phyloP scores from a whole-genome alignment of 1,140 invertebrate genomes.

The Pseudomyrmex cubaensis region DNA sequence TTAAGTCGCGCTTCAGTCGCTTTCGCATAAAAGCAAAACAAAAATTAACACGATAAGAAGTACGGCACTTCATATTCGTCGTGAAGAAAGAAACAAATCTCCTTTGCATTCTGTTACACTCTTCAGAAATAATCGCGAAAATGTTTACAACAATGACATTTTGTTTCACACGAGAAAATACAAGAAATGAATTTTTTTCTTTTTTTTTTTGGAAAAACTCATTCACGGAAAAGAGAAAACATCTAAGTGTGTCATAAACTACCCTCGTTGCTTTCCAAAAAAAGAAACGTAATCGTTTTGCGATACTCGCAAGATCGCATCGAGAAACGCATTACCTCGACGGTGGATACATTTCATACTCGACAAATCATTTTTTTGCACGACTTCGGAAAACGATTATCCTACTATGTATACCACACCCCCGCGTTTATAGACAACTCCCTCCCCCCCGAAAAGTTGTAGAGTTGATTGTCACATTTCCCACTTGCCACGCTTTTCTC shows the following conservation, averaged over 20 bases:
- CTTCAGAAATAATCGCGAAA: neutral
- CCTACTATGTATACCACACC: neutral
- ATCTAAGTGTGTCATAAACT: neutral
- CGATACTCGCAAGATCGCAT: neutral
- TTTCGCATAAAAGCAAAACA: neutral
- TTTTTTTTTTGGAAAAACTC: no score
- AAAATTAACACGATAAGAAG: conserved; percentile 58
- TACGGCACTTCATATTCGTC: conserved; percentile 83
- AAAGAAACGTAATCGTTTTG: conserved; percentile 24
- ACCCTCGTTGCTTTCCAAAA: neutral
- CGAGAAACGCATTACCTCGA: conserved; percentile 18
- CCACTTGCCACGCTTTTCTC: conserved; percentile 56
- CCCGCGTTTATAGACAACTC: neutral
- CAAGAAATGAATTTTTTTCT: neutral
- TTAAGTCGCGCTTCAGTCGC: neutral
- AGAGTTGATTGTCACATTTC: conserved; percentile 44
- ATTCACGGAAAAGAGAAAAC: no score
- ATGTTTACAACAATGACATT: neutral
- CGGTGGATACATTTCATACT: neutral
- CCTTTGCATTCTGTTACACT: neutral
- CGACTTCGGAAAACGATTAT: conserved; percentile 39
- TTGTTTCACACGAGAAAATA: neutral
- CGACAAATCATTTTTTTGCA: conserved; percentile 13
- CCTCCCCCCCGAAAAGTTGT: conserved; percentile 4
- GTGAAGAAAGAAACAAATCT: conserved; percentile 41